Evolutionary conservation across 2,113 vertebrate species (phyloP), one percentile per base, ranked within the genome.

Genomic region (Saccopteryx leptura): DNA sequence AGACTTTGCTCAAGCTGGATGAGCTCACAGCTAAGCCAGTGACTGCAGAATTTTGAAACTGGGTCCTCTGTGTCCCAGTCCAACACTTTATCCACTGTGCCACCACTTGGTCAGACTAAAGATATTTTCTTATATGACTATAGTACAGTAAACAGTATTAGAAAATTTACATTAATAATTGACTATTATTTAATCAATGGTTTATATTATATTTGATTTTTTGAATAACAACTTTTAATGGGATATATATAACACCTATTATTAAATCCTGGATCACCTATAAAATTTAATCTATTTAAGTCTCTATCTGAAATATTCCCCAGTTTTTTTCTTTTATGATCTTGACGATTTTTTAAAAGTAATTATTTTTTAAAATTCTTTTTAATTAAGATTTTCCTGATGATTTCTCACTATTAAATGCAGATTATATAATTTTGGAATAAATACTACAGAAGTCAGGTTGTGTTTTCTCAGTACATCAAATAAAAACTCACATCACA

Each of bases 271-370:
- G 15, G 2, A 21, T 50, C 52, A 69, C 48, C 5, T 60, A 21
- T 61, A 33, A 21, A 79, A 69, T 86, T 93, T 93, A 86, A 78
- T 87, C 10, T 60, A 39, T 76, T 84, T 50, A 69, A 69, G 10
- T 58, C 52, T 93, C 15, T 93, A 69, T 85, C 10, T 50, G 7
- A 11, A 60, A 60, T 79, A 61, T 14, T 69, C 69, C 28, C 60
- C 50, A 69, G 9, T 86, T 7, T 31, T 66, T 92, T 33, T 82
- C 23, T 33, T 92, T 65, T 7, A 46, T 75, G 13, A 92, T 9
- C 18, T 8, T 83, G 18, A 17, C 10, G 2, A 39, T 54, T 74
- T 74, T 92, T 74, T 48, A 75, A 75, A 92, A 54, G 2, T 21
- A 74, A 88, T 61, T 50, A 54, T 84, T 75, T 87, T 60, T 4